Evolutionary conservation across 2,113 vertebrate genomes (phyloP).

Genomic region (Chrysochloris asiatica): DNA sequence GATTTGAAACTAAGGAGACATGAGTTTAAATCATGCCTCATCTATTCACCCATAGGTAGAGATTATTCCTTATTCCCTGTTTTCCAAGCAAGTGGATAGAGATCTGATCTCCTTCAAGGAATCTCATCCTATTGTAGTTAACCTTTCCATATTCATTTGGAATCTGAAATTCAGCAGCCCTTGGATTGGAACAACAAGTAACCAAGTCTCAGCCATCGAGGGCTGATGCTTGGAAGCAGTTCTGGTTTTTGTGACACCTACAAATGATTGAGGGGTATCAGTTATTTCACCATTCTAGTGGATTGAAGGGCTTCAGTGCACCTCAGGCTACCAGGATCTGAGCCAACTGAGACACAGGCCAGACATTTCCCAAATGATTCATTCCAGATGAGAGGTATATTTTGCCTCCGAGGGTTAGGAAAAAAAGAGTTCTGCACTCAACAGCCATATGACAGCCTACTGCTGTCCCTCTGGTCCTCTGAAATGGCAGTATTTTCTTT

Average conservation of each 20-base stretch:
- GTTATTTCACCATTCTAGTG: neutral
- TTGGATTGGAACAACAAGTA: neutral
- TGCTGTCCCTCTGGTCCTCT: neutral
- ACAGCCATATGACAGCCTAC: neutral
- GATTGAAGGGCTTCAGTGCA: neutral
- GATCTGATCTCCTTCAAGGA: neutral
- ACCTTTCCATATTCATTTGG: accelerated
- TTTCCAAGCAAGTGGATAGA: neutral
- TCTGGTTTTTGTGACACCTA: neutral
- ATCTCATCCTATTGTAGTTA: neutral
- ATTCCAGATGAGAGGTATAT: neutral
- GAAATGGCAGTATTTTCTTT: neutral
- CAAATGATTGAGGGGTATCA: neutral
- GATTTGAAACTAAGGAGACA: neutral
- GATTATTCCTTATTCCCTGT: neutral
- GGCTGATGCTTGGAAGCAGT: neutral
- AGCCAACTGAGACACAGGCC: neutral
- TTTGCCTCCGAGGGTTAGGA: neutral
- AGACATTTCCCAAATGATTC: neutral
- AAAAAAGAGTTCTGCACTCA: neutral
- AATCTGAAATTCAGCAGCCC: neutral
- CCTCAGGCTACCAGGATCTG: neutral
- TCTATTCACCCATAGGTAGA: neutral
- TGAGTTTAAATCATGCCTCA: neutral
- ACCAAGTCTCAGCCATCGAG: neutral